Percentiles rank a stretch among this genome's conserved stretches.
Evolutionary conservation across 2,888 invertebrate species (phyloP).

Genomic region (Trachelus stipa): DNA sequence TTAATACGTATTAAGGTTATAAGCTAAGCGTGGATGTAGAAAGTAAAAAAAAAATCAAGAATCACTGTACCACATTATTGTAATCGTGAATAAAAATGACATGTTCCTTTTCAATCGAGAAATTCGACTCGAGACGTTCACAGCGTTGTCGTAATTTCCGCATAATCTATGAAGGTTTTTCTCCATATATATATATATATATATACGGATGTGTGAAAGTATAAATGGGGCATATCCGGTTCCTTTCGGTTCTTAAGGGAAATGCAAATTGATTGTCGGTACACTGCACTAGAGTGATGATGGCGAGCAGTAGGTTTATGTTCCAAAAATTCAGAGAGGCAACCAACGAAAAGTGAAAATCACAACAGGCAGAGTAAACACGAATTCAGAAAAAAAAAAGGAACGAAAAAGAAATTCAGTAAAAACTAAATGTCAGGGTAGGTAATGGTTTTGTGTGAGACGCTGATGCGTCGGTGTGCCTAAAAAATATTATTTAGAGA

Average conservation of each 20-base stretch:
- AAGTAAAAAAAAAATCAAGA: not conserved
- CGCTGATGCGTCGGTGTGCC: not conserved
- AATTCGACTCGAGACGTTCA: not conserved
- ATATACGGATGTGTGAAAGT: not conserved
- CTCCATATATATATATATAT: not conserved
- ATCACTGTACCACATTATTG: not conserved
- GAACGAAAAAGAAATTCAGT: conserved; percentile 22
- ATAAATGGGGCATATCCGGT: not conserved
- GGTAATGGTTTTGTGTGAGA: not conserved
- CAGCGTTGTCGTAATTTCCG: not conserved
- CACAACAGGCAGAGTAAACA: conserved; percentile 4
- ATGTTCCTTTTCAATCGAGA: not conserved
- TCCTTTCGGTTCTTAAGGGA: not conserved
- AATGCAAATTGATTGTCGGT: conserved; percentile 21
- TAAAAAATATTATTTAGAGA: not conserved
- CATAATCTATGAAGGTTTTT: not conserved
- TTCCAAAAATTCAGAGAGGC: conserved; percentile 28
- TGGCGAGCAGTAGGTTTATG: conserved; percentile 26
- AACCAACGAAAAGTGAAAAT: not conserved
- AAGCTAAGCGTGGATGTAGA: not conserved
- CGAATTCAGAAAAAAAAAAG: conserved; percentile 15
- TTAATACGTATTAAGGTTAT: not conserved
- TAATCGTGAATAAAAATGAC: not conserved
- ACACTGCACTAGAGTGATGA: conserved; percentile 22
- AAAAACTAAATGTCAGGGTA: not conserved